A percentile compares a stretch with the other conserved stretches of the same genome.
Evolutionary conservation across 2,113 vertebrate species (phyloP).

Genomic region (Lutjanus erythropterus): DNA sequence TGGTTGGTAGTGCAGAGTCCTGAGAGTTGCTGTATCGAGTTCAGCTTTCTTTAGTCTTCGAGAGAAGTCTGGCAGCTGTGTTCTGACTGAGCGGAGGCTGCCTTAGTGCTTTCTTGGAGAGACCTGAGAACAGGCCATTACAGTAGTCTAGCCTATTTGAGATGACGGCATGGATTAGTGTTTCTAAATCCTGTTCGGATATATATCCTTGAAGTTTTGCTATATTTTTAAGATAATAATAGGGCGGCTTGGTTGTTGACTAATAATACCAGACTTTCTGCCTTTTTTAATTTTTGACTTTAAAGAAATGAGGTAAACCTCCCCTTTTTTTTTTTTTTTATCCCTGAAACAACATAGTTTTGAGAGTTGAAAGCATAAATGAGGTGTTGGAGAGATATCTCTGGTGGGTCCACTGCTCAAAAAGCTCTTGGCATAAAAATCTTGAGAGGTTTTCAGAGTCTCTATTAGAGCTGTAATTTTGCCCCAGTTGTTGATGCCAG

Average conservation of each 20-base stretch:
- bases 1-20: background rate
- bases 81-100: background rate
- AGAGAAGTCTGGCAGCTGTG: background rate
- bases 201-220: background rate
- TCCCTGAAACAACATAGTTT: background rate
- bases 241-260: too few relatives aligned
- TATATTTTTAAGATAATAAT: background rate
- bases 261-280: background rate
- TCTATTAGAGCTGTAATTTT: conserved; percentile 41
- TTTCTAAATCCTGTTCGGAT: background rate
- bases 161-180: background rate
- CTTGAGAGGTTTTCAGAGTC: conserved; percentile 37
- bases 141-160: background rate
- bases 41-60: background rate
- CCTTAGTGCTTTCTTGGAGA: background rate
- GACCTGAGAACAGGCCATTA: background rate
- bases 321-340: too few relatives aligned
- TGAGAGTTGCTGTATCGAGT: background rate
- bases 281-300: background rate
- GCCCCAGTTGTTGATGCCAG: conserved; percentile 35
- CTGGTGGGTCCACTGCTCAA: conserved; percentile 12
- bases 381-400: conserved; percentile 41
- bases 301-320: background rate
- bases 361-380: conserved; percentile 35
- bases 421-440: conserved; percentile 32